Evolutionary conservation across 2,888 invertebrate genomes (phyloP).

Genomic region (Lapara coniferarum): DNA sequence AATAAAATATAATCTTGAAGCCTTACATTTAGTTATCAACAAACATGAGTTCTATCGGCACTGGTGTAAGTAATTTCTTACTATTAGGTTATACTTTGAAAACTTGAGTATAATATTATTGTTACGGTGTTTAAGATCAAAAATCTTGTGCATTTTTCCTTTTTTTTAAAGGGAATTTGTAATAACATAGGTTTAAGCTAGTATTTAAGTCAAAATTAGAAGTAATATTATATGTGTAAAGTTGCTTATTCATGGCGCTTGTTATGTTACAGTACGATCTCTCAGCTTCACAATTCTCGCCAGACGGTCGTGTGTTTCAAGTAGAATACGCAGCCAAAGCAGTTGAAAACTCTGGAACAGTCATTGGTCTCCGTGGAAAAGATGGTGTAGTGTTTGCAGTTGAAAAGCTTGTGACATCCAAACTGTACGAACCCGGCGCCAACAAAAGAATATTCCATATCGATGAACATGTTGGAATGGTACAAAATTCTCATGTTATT

Average conservation of each 20-base stretch:
- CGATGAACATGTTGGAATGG: constrained; percentile 97
- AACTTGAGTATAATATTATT: background rate
- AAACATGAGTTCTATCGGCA: constrained; percentile 97
- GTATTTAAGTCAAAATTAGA: background rate
- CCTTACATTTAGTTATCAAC: constrained; percentile 32
- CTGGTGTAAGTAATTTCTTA: constrained; percentile 88
- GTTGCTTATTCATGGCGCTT: constrained; percentile 30
- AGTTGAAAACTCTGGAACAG: constrained; percentile 98
- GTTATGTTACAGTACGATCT: constrained; percentile 94
- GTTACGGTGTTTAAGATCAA: background rate
- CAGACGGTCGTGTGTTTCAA: constrained; percentile 99
- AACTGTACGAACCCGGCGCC: constrained; percentile 95
- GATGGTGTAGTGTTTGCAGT: constrained; percentile 99
- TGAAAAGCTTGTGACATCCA: constrained; percentile 97
- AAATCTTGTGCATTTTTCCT: background rate
- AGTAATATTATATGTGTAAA: background rate
- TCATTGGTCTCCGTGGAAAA: constrained; percentile 96
- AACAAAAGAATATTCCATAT: constrained; percentile 96
- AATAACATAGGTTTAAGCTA: background rate
- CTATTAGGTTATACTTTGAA: constrained; percentile 46
- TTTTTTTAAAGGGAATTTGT: background rate
- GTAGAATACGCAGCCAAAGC: constrained; percentile 99
- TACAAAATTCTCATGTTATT: constrained; percentile 58
- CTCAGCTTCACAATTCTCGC: constrained; percentile 99
- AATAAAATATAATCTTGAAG: constrained; percentile 33